These are phyloP conservation scores for Dicranocentrus wangi DNA, from an alignment of 2,888 invertebrate species.

Conservation along the genomic window DNA sequence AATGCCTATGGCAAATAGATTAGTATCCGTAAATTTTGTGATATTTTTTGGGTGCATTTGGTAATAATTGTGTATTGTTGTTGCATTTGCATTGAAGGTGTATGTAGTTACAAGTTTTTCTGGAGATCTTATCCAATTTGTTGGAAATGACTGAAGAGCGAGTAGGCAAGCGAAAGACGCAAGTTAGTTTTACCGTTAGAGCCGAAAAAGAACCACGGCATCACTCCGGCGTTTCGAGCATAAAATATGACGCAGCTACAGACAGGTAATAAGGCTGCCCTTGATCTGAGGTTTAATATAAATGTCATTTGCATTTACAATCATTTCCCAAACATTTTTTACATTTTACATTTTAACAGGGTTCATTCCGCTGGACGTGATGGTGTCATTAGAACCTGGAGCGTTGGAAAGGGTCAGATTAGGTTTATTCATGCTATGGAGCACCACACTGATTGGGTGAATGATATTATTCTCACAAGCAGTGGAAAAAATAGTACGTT, in stretches of 20 bases:
- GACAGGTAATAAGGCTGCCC: no score
- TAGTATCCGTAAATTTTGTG: no score
- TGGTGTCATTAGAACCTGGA: slow-evolving; percentile 96
- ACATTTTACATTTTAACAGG: no score
- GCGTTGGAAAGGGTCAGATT: slow-evolving; percentile 80
- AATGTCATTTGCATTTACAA: not conserved
- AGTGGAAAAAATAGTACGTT: slow-evolving; percentile 89
- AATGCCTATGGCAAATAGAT: no score
- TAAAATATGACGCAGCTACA: slow-evolving; percentile 69
- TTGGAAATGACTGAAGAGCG: slow-evolving; percentile 65
- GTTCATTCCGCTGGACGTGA: slow-evolving; percentile 97
- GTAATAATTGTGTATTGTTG: no score
- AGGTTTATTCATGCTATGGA: slow-evolving; percentile 97
- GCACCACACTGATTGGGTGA: slow-evolving; percentile 99
- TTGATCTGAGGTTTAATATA: no score
- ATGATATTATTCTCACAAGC: slow-evolving; percentile 98
- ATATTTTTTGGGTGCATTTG: no score
- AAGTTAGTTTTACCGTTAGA: slow-evolving; percentile 71
- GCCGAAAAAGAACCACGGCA: slow-evolving; percentile 70
- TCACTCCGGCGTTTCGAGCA: slow-evolving; percentile 71
- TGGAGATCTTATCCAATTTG: no score
- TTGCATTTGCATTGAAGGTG: no score
- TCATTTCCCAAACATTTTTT: no score
- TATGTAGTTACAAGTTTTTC: no score
- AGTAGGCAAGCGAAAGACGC: slow-evolving; percentile 69